Percentiles rank a stretch among this genome's conserved stretches.
Conservation (phyloP, 1,140 invertebrate species). For the Panulirus ornatus region DNA sequence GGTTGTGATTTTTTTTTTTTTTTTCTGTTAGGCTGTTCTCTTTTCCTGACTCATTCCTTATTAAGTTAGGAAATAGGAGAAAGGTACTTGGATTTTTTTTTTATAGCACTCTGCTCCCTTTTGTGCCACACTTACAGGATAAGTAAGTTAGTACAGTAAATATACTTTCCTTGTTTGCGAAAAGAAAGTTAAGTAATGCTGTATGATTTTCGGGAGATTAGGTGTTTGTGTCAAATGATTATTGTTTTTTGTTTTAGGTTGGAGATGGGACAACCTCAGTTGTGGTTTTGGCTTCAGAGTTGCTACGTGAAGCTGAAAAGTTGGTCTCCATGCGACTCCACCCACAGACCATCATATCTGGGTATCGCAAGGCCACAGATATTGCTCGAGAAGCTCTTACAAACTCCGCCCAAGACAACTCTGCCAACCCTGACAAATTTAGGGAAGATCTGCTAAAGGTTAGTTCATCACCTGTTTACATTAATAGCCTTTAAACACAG, state of each 20-base stretch:
- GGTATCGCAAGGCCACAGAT: slow-evolving; percentile 93
- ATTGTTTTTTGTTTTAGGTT: slow-evolving; percentile 40
- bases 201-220: no score
- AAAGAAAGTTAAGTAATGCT: neutral
- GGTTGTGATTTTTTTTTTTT: no score
- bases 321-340: slow-evolving; percentile 96
- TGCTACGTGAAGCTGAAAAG: slow-evolving; percentile 96
- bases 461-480: no score
- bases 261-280: slow-evolving; percentile 99
- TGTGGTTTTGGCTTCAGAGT: slow-evolving; percentile 96
- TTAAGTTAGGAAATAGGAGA: no score
- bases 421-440: slow-evolving; percentile 88
- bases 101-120: no score
- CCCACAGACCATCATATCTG: slow-evolving; percentile 97
- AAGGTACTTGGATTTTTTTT: no score
- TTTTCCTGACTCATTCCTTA: no score
- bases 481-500: no score
- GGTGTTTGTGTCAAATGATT: neutral
- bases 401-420: slow-evolving; percentile 82
- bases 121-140: no score
- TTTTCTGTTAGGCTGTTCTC: no score
- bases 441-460: slow-evolving; percentile 90
- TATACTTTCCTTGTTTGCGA: neutral
- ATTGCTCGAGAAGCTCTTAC: slow-evolving; percentile 91
- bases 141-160: no score